phyloP scores from a whole-genome alignment of 2,797 vertebrate species.

The Morus bassanus region DNA sequence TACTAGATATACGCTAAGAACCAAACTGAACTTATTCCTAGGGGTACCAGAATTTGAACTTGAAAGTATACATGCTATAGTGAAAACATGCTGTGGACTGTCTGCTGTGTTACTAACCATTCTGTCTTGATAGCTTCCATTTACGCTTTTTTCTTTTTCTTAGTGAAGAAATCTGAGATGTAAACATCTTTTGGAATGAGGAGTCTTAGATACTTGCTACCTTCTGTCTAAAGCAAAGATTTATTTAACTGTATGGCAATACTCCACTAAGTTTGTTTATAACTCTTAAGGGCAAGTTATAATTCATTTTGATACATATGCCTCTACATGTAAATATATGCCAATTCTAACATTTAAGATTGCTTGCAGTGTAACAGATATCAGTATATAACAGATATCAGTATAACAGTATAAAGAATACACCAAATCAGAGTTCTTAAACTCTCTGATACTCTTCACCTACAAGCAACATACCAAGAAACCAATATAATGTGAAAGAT shows the following conservation, averaged over 20 bases:
- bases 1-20: not conserved
- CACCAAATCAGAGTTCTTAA: not conserved
- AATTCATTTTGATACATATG: not conserved
- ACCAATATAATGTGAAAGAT: not conserved
- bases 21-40: not conserved
- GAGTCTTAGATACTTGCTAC: not conserved
- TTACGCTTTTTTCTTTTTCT: not conserved
- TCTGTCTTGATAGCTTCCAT: not conserved
- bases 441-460: not conserved
- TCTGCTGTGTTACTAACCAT: not conserved
- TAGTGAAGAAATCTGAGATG: not conserved
- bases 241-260: conserved; percentile 17
- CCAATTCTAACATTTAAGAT: not conserved
- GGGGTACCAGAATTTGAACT: not conserved
- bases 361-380: not conserved
- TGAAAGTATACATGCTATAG: not conserved
- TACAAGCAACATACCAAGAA: not conserved
- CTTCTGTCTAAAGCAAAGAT: not conserved
- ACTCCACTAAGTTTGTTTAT: conserved; percentile 21
- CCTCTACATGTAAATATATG: not conserved
- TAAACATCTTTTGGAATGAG: not conserved
- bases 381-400: not conserved
- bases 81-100: not conserved
- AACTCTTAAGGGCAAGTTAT: conserved; percentile 14
- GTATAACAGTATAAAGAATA: not conserved